phyloP scores from a whole-genome alignment of 37 sponge, comb jelly and placozoan species.

The Beroe ovata region DNA sequence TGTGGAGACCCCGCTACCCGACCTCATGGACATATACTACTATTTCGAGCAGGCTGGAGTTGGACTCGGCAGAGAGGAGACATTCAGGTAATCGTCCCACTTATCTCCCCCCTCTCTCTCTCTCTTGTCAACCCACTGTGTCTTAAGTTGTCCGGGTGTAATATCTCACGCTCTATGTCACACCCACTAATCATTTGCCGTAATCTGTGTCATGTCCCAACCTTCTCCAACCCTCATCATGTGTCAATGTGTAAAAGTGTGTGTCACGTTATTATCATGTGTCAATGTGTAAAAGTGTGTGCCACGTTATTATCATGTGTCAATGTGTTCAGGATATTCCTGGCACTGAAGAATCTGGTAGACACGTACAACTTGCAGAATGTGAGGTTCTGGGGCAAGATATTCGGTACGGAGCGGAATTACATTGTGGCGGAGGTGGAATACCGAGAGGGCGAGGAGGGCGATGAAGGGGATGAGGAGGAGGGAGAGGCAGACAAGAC shows the following conservation, averaged over 20 bases:
- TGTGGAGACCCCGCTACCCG: conserved; percentile 80
- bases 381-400: conserved; percentile 94
- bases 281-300: too few species aligned
- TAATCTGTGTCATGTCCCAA: too few species aligned
- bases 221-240: too few species aligned
- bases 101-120: too few species aligned
- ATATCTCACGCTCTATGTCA: too few species aligned
- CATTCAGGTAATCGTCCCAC: too few species aligned
- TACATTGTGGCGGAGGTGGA: conserved; percentile 89
- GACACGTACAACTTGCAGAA: conserved; percentile 71
- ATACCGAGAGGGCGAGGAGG: conserved; percentile 84
- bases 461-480: conserved; percentile 84
- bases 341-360: conserved; percentile 89
- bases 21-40: conserved; percentile 77
- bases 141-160: too few species aligned
- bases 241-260: too few species aligned
- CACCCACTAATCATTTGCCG: too few species aligned
- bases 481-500: conserved; percentile 70
- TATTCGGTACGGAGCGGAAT: conserved; percentile 82
- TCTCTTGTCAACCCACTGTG: too few species aligned
- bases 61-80: conserved; percentile 82
- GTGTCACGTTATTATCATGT: too few species aligned
- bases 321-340: conserved; percentile 74
- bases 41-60: conserved; percentile 91
- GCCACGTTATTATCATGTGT: too few species aligned